These are phyloP conservation scores for Helogale parvula DNA, from an alignment of 2,113 vertebrate species.

Conservation along the genomic window DNA sequence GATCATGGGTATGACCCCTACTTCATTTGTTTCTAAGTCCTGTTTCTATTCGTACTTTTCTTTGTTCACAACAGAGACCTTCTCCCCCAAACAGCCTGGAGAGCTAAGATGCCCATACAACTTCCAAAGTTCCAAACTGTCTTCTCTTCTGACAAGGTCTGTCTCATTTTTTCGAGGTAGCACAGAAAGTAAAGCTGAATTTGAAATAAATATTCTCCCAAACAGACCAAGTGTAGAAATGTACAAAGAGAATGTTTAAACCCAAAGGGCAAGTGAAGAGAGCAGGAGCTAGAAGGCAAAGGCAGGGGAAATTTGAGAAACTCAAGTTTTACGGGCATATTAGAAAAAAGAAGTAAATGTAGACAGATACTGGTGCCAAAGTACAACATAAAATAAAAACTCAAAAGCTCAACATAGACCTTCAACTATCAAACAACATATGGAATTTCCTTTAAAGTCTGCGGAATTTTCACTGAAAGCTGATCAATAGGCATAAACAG, in stretches of 20 bases:
- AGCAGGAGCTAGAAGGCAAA: conserved; percentile 38
- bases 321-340: conserved; percentile 32
- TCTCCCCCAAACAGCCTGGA: not conserved
- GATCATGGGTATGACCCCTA: not conserved
- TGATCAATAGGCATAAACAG: conserved; percentile 7
- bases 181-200: conserved; percentile 8
- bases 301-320: conserved; percentile 29
- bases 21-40: conserved; percentile 35
- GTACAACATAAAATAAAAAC: conserved; percentile 19
- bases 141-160: not conserved
- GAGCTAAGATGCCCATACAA: not conserved
- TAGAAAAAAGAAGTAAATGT: not conserved
- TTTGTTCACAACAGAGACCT: conserved; percentile 12
- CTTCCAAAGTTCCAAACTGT: not conserved
- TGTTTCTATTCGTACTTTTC: conserved; percentile 29
- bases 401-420: not conserved
- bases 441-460: conserved; percentile 32
- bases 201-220: conserved; percentile 53
- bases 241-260: conserved; percentile 56
- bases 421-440: conserved; percentile 5
- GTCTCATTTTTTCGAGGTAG: conserved; percentile 3
- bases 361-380: conserved; percentile 34
- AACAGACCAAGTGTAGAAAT: conserved; percentile 20
- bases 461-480: conserved; percentile 34
- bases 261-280: conserved; percentile 39